Percentiles rank a stretch among this genome's conserved stretches.
Evolutionary conservation across 2,888 invertebrate genomes (phyloP).

Genomic region (Zygaena filipendulae): DNA sequence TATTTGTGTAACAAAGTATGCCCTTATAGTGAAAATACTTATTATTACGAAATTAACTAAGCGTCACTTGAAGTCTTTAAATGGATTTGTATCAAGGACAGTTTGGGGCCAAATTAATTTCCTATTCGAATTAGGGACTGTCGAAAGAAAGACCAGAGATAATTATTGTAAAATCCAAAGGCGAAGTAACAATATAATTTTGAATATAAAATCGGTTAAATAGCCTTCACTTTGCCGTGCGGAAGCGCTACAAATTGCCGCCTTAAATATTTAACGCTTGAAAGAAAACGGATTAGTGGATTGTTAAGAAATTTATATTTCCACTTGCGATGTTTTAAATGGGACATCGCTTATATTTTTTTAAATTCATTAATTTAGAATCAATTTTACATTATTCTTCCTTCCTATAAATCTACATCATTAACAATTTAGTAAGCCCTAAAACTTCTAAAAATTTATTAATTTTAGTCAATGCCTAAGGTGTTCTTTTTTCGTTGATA

Average conservation of each 20-base stretch:
- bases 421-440: too few species aligned
- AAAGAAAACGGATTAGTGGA: conserved; percentile 50
- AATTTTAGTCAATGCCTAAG: too few species aligned
- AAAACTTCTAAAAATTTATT: too few species aligned
- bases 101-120: conserved; percentile 43
- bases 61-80: too few species aligned
- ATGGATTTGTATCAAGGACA: conserved; percentile 32
- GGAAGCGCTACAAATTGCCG: conserved; percentile 55
- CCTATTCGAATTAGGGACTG: conserved; percentile 50
- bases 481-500: too few species aligned
- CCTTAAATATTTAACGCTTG: conserved; percentile 53
- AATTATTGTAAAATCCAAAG: conserved; percentile 56
- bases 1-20: conserved; percentile 7
- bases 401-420: too few species aligned
- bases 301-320: conserved; percentile 39
- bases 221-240: conserved; percentile 45
- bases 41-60: too few species aligned
- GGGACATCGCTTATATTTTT: too few species aligned
- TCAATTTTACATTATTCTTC: too few species aligned
- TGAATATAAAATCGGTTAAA: conserved; percentile 52
- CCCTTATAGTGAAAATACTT: neutral
- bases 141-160: conserved; percentile 51
- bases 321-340: too few species aligned
- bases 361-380: too few species aligned
- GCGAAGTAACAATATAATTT: conserved; percentile 57